Percentiles rank a stretch among this genome's conserved stretches.
phyloP scores from a whole-genome alignment of 2,888 invertebrate genomes.

The Hartigia nigra region DNA sequence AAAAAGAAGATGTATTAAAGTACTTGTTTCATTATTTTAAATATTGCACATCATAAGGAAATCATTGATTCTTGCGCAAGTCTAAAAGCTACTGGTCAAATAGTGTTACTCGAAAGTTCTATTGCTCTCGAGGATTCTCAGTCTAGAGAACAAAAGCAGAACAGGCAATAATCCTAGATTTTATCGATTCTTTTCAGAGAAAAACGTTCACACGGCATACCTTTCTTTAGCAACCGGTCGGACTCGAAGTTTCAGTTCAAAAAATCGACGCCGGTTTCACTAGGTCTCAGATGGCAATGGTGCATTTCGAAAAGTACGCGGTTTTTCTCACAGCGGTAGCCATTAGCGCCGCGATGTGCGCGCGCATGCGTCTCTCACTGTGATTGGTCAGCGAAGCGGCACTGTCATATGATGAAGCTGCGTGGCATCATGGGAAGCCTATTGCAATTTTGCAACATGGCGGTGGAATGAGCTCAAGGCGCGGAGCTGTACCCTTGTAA shows the following conservation, averaged over 20 bases:
- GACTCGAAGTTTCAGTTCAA: not conserved
- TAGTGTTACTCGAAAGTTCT: not conserved
- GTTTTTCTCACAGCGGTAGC: not conserved
- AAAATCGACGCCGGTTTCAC: not conserved
- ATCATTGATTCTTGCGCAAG: not conserved
- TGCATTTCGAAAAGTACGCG: not conserved
- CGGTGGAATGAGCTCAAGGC: slow-evolving; percentile 60
- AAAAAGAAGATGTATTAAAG: not conserved
- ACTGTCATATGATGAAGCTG: slow-evolving; percentile 58
- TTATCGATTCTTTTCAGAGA: not conserved
- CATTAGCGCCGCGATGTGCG: slow-evolving; percentile 11
- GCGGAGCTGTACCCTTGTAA: slow-evolving; percentile 57
- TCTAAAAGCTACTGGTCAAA: not conserved
- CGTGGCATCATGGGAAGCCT: slow-evolving; percentile 57
- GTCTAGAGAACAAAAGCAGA: not conserved
- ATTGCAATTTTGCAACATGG: slow-evolving; percentile 63
- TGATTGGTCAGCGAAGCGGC: slow-evolving; percentile 46
- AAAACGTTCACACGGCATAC: not conserved
- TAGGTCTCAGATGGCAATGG: not conserved
- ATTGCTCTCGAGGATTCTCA: not conserved
- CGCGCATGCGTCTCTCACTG: slow-evolving; percentile 28
- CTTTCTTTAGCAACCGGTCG: not conserved
- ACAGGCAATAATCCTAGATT: not conserved
- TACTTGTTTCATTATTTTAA: not conserved
- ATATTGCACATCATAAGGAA: not conserved